Conservation (phyloP, 2,113 vertebrate genomes). For the Eudorcas thomsonii region DNA sequence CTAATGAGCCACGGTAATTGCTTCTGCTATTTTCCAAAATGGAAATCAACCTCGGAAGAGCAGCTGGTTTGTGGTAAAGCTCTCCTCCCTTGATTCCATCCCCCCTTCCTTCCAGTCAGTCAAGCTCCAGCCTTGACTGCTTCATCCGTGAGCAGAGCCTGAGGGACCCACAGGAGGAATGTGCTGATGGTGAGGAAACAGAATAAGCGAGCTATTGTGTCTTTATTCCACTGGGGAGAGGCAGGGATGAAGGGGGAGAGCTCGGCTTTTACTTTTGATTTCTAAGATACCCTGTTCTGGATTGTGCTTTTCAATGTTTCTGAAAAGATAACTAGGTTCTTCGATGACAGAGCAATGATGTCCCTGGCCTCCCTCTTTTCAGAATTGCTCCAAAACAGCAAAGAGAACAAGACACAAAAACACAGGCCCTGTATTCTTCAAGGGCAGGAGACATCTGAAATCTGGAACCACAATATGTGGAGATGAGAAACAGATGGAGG, state of each 20-base stretch:
- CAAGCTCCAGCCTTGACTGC: not conserved
- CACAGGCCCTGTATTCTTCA: not conserved
- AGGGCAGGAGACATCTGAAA: not conserved
- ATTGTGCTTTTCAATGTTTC: not conserved
- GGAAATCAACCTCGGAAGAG: conserved; percentile 70
- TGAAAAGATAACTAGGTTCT: not conserved
- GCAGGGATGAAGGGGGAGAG: not conserved
- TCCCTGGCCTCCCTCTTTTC: not conserved
- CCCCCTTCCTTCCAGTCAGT: not conserved
- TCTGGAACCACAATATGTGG: not conserved
- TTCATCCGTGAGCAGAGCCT: not conserved
- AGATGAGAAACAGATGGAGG: conserved; percentile 3
- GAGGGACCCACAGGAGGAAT: not conserved
- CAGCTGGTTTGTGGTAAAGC: conserved; percentile 60
- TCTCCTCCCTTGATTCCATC: conserved; percentile 34
- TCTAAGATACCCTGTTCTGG: not conserved
- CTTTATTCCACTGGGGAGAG: not conserved
- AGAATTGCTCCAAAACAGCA: not conserved
- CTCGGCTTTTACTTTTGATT: not conserved
- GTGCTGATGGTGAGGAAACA: not conserved
- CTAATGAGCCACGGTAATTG: conserved; percentile 72
- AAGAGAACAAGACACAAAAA: not conserved
- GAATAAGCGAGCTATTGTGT: not conserved
- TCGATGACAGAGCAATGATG: not conserved
- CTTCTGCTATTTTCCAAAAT: conserved; percentile 71